Evolutionary conservation across 2,113 vertebrate species (phyloP), one percentile per base, ranked within the genome.

Genomic region (Bostrychus sinensis): DNA sequence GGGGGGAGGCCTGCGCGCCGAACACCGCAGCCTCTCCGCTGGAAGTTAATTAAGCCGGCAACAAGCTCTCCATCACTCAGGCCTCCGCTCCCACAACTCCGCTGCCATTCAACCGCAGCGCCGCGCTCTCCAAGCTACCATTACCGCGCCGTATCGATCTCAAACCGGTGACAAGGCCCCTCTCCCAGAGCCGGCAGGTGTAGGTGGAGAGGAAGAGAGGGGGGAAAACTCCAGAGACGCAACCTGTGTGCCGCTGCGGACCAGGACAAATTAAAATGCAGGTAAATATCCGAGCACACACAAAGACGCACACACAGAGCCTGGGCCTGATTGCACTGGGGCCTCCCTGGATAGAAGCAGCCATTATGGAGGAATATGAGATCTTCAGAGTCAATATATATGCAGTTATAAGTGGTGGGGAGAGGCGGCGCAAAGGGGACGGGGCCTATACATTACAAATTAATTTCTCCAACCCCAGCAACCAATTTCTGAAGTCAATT

Each of bases 381-480:
- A 89, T 86, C 77, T 84, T 89, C 73, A 77, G 53, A 81, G 81
- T 79, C 83, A 88, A 89, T 90, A 90, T 88, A 88, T 88, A 82
- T 88, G 80, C 86, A 85, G 82, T 79, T 32, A 32, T 82, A 86
- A 84, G 70, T 87, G 77, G 70, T 56, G 66, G 81, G 73, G 68
- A 70, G 36, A 30, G 28, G 59, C 54, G 62, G 81, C 68, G 5
- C 8, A 32, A 32, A 32, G 30, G 5, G 8, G 5, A 32, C 5
- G 8, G 8, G 5, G 5, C 30, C 30, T 2, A 32, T 32, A 32
- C 30, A n/a, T n/a, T n/a, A n/a, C n/a, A n/a, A 32, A 32, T 32
- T 8, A 32, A 32, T 32, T 32, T n/a, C n/a, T 32, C 5, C 30
- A 32, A 32, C 5, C 30, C 5, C 30, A 32, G 30, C 30, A 5